Evolutionary conservation across 2,888 invertebrate species (phyloP).

Genomic region (Pachycephus smyrnensis): DNA sequence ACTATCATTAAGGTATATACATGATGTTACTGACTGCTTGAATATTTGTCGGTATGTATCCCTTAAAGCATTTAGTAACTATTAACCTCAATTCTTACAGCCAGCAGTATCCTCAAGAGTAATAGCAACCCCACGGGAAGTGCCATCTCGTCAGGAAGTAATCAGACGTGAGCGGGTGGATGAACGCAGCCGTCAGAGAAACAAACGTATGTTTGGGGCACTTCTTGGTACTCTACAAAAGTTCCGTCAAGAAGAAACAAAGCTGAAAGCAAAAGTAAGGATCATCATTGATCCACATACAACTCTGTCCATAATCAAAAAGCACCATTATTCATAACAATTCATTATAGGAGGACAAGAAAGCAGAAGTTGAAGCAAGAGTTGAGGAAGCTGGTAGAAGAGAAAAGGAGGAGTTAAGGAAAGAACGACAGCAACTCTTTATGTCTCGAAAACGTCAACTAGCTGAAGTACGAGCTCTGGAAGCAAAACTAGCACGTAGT

Average conservation of each 20-base stretch:
- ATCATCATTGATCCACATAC: not conserved
- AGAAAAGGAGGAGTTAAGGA: slow-evolving; percentile 87
- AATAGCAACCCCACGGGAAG: slow-evolving; percentile 80
- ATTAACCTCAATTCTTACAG: slow-evolving; percentile 44
- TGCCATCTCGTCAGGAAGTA: slow-evolving; percentile 87
- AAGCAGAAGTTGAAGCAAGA: slow-evolving; percentile 90
- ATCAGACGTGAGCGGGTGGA: slow-evolving; percentile 86
- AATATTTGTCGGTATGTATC: not conserved
- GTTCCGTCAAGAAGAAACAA: slow-evolving; percentile 94
- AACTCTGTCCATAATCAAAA: not conserved
- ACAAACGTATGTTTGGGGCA: slow-evolving; percentile 96
- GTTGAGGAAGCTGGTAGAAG: slow-evolving; percentile 91
- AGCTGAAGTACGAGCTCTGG: slow-evolving; percentile 87
- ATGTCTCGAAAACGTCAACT: slow-evolving; percentile 88
- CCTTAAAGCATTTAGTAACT: slow-evolving; percentile 1
- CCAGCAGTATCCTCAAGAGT: slow-evolving; percentile 84
- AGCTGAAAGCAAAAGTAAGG: slow-evolving; percentile 82
- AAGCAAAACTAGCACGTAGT: slow-evolving; percentile 89
- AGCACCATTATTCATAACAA: not conserved
- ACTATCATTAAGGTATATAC: slow-evolving; percentile 44
- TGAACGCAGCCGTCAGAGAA: slow-evolving; percentile 83
- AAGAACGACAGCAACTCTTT: slow-evolving; percentile 87
- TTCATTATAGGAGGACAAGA: slow-evolving; percentile 78
- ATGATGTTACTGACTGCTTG: not conserved
- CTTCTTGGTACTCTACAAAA: slow-evolving; percentile 94